Evolutionary conservation across 2,113 vertebrate species (phyloP), one percentile per base, ranked within the genome.

Genomic region (Engystomops pustulosus): DNA sequence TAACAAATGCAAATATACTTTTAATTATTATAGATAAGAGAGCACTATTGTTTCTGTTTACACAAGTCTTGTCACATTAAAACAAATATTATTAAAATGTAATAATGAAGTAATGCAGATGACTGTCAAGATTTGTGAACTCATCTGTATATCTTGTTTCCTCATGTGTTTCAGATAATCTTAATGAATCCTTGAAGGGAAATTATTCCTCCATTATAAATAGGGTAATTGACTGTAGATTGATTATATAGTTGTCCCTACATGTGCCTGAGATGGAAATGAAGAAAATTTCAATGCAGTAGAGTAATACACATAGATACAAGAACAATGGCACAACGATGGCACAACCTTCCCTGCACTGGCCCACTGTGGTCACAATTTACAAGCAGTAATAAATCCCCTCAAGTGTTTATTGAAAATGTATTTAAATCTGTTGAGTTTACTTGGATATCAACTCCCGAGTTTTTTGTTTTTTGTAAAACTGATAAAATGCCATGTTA

Each of bases 1-100:
- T 53, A 32, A 6, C 20, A n/a, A 70, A 17, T 45, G 78, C 41
- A 67, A 68, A 70, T 65, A 53, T 32, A 49, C 0, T 67, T 81
- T 68, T 81, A 81, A 81, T 81, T 68, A 81, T 36, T 15, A 25
- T 4, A n/a, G 60, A 70, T 69, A 81, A 47, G 17, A 53, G 65
- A 27, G n/a, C 30, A 70, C 45, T n/a, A 53, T 53, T 32, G 6
- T 30, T 17, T 49, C 15, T 67, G 67, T 81, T 70, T 69, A 47
- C 79, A 53, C 49, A 69, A 15, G 79, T 32, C 65, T 70, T 68
- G 41, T 68, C 58, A 68, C 25, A 65, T 65, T 80, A 68, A 23
- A 38, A 47, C 45, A 81, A 70, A 81, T 81, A 70, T 70, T 80
- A 62, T 47, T 69, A 67, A 58, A 69, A 53, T 36, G 20, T 81